Conservation (phyloP, 2,797 vertebrate species). For the Chaetophractus vellerosus region DNA sequence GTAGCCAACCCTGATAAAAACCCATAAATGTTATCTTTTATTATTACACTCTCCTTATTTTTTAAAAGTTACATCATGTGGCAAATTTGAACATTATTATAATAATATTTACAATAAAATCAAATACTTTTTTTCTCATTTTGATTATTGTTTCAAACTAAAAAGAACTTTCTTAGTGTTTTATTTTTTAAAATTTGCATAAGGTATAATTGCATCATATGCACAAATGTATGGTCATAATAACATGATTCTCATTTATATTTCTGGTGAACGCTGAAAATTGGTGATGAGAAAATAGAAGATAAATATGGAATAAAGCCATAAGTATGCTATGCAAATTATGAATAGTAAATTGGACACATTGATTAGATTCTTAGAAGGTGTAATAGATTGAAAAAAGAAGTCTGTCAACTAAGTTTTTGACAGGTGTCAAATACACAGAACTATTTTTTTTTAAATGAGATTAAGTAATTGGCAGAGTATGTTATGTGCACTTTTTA, state of each 20-base stretch:
- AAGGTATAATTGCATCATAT: background rate
- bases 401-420: slow-evolving; percentile 82
- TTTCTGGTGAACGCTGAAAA: slow-evolving; percentile 70
- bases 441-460: slow-evolving; percentile 75
- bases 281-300: slow-evolving; percentile 80
- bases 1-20: background rate
- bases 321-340: slow-evolving; percentile 84
- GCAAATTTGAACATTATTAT: background rate
- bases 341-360: slow-evolving; percentile 86
- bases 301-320: slow-evolving; percentile 81
- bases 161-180: background rate
- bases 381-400: slow-evolving; percentile 78
- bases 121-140: background rate
- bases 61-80: background rate
- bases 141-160: slow-evolving; percentile 17
- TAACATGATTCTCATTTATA: slow-evolving; percentile 72
- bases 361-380: slow-evolving; percentile 84
- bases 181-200: background rate
- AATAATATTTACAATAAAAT: background rate
- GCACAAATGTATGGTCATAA: background rate
- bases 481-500: slow-evolving; percentile 60
- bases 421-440: slow-evolving; percentile 82
- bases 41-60: background rate
- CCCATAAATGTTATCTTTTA: background rate
- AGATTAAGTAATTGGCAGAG: slow-evolving; percentile 79